phyloP scores from a whole-genome alignment of 2,797 vertebrate species.

The Apogon talboti region DNA sequence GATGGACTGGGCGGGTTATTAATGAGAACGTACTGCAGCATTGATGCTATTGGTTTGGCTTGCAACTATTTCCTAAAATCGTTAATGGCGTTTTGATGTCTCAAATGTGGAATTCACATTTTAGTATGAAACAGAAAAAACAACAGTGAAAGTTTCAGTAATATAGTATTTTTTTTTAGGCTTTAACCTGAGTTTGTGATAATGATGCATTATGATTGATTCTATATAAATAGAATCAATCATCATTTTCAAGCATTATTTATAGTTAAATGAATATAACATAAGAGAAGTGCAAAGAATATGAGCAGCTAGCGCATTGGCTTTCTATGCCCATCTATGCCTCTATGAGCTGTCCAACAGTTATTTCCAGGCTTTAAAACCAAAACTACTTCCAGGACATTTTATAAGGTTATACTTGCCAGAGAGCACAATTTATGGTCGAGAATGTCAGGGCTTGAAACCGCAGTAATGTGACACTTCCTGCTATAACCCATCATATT shows the following conservation, averaged over 20 bases:
- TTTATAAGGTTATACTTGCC: slow-evolving; percentile 25
- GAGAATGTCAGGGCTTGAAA: slow-evolving; percentile 36
- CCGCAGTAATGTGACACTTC: slow-evolving; percentile 20
- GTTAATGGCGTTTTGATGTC: too few relatives aligned
- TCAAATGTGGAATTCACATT: background rate
- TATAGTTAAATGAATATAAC: background rate
- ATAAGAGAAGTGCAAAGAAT: background rate
- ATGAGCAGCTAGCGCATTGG: background rate
- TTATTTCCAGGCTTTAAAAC: slow-evolving; percentile 12
- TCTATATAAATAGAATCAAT: too few relatives aligned
- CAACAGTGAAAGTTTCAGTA: too few relatives aligned
- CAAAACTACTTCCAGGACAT: slow-evolving; percentile 8
- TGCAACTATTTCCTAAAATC: slow-evolving; percentile 1
- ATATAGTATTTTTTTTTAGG: too few relatives aligned
- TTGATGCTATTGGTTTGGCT: background rate
- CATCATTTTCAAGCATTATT: too few relatives aligned
- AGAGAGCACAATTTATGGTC: background rate
- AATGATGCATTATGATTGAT: too few relatives aligned
- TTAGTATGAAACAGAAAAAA: background rate
- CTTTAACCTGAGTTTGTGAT: too few relatives aligned
- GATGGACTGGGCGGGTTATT: slow-evolving; percentile 33
- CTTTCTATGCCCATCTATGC: slow-evolving; percentile 1
- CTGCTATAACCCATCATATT: slow-evolving; percentile 20
- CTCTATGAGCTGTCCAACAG: background rate
- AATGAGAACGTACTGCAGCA: slow-evolving; percentile 42